Evolutionary conservation across 2,888 invertebrate genomes (phyloP).

Genomic region (Dromius quadrimaculatus): DNA sequence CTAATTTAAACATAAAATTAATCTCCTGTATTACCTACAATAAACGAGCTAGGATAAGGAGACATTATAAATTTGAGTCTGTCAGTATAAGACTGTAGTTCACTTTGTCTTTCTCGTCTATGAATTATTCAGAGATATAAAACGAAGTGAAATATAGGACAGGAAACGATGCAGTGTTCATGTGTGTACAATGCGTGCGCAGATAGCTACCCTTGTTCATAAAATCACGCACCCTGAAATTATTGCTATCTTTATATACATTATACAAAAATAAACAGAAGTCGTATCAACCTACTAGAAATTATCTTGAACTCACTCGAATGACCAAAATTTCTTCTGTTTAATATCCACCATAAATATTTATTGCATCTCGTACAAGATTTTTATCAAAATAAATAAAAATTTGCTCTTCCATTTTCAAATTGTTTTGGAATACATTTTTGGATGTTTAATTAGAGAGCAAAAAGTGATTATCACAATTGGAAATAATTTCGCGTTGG

Average conservation of each 20-base stretch:
- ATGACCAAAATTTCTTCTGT: too few relatives aligned
- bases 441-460: too few relatives aligned
- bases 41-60: conserved; percentile 38
- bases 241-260: conserved; percentile 7
- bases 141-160: conserved; percentile 38
- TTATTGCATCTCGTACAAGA: too few relatives aligned
- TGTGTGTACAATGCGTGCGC: conserved; percentile 13
- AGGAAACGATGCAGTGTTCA: not conserved
- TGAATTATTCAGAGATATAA: conserved; percentile 47
- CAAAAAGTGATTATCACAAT: too few relatives aligned
- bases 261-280: too few relatives aligned
- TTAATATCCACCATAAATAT: too few relatives aligned
- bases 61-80: conserved; percentile 45
- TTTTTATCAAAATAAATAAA: too few relatives aligned
- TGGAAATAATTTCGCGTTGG: too few relatives aligned
- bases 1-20: conserved; percentile 47
- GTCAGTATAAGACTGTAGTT: conserved; percentile 40
- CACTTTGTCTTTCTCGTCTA: conserved; percentile 45
- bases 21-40: conserved; percentile 40
- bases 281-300: too few relatives aligned
- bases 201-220: not conserved
- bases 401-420: too few relatives aligned
- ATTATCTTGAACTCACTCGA: too few relatives aligned
- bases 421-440: too few relatives aligned
- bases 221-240: conserved; percentile 23